Percentiles rank a stretch among this genome's conserved stretches.
Conservation (phyloP, 2,113 vertebrate species). For the Otus sunia region DNA sequence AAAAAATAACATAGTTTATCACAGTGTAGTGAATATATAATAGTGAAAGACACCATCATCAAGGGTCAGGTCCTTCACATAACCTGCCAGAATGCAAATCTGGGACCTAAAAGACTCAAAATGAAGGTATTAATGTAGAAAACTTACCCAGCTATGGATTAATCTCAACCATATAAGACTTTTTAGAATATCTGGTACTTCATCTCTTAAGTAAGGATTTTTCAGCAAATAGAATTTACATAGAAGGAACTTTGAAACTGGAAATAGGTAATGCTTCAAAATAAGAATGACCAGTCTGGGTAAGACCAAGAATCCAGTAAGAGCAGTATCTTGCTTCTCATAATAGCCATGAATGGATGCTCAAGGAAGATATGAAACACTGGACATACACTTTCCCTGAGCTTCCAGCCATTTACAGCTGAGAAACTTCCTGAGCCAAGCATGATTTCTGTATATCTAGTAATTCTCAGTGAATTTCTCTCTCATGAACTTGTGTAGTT, state of each 20-base stretch:
- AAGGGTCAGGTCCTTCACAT: not conserved
- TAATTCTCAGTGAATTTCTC: not conserved
- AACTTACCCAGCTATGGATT: not conserved
- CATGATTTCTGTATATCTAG: not conserved
- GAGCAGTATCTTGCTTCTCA: not conserved
- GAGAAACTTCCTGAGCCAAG: not conserved
- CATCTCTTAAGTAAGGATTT: not conserved
- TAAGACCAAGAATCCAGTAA: not conserved
- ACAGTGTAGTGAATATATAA: not conserved
- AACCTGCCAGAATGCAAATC: not conserved
- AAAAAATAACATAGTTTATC: not conserved
- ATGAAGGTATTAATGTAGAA: not conserved
- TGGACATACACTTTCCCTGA: not conserved
- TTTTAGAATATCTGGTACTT: not conserved
- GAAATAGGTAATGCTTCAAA: not conserved
- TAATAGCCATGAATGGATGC: not conserved
- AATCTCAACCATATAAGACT: not conserved
- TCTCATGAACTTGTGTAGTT: not conserved
- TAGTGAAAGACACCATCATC: not conserved
- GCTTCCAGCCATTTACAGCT: not conserved
- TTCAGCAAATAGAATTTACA: not conserved
- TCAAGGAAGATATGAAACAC: not conserved
- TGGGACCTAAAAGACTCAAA: not conserved
- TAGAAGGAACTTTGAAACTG: not conserved
- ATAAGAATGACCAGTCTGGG: not conserved